These are phyloP conservation scores for Chaenocephalus aceratus DNA, from an alignment of 2,113 vertebrate species.

Conservation along the genomic window DNA sequence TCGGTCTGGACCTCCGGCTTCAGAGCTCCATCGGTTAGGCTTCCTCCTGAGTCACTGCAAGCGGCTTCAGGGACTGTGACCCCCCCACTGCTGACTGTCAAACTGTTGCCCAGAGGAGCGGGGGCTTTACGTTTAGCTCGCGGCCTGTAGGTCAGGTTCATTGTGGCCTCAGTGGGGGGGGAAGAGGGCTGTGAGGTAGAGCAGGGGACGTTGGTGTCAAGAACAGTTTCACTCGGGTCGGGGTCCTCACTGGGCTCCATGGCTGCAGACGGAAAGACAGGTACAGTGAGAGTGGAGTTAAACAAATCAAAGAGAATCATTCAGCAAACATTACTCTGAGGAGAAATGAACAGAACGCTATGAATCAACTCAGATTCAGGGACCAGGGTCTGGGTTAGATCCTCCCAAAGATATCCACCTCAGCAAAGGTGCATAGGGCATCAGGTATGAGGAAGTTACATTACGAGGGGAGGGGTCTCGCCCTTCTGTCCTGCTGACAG, in stretches of 20 bases:
- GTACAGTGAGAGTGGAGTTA: neutral
- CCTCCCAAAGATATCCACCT: neutral
- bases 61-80: neutral
- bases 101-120: slow-evolving; percentile 10
- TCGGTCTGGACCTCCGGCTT: slow-evolving; percentile 61
- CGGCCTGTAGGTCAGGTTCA: slow-evolving; percentile 66
- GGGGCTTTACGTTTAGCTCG: slow-evolving; percentile 48
- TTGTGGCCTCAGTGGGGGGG: slow-evolving; percentile 34
- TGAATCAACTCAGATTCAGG: neutral
- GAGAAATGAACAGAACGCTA: neutral
- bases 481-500: no score
- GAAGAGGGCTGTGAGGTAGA: slow-evolving; percentile 19
- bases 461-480: no score
- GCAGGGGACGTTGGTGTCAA: slow-evolving; percentile 19
- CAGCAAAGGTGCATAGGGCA: no score
- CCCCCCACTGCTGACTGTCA: neutral
- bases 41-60: slow-evolving; percentile 23
- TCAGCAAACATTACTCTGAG: neutral
- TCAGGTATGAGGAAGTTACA: no score
- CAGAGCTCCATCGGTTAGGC: slow-evolving; percentile 7
- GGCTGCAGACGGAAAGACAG: slow-evolving; percentile 33
- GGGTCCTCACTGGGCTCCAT: slow-evolving; percentile 52
- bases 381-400: neutral
- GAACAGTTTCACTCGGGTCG: slow-evolving; percentile 10
- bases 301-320: neutral